Percentiles rank a stretch among this genome's conserved stretches.
Conservation (phyloP, 2,888 invertebrate species). For the Xylophagus ater region DNA sequence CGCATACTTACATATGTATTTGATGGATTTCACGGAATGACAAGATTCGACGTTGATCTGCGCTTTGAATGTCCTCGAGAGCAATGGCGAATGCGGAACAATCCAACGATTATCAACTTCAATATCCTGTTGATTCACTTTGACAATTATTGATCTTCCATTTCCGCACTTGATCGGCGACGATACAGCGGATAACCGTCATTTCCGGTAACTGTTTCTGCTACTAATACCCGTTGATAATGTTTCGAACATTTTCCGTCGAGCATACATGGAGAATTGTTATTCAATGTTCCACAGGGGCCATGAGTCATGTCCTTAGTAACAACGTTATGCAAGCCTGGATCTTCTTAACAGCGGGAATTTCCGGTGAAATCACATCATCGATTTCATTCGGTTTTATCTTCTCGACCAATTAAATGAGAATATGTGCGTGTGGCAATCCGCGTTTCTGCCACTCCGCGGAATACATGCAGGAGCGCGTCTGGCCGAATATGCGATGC, state of each 20-base stretch:
- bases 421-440: too few species aligned
- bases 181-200: constrained; percentile 26
- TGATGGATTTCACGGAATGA: constrained; percentile 33
- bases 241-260: constrained; percentile 22
- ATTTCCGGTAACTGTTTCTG: constrained; percentile 25
- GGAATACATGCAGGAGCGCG: constrained; percentile 24
- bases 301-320: constrained; percentile 27
- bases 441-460: too few species aligned
- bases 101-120: constrained; percentile 29
- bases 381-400: too few species aligned
- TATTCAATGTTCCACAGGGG: constrained; percentile 28
- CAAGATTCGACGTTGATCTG: constrained; percentile 38
- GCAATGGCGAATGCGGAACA: constrained; percentile 28
- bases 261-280: constrained; percentile 32
- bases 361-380: too few species aligned
- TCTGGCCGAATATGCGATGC: constrained; percentile 19
- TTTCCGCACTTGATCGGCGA: constrained; percentile 16
- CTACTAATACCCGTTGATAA: constrained; percentile 21
- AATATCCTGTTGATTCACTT: constrained; percentile 14
- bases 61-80: constrained; percentile 25
- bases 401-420: constrained; percentile 22
- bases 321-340: constrained; percentile 21
- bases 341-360: too few species aligned
- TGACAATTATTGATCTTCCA: constrained; percentile 13
- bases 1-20: constrained; percentile 37